These are phyloP conservation scores for Jacana jacana DNA, from an alignment of 2,113 vertebrate species.

Conservation along the genomic window DNA sequence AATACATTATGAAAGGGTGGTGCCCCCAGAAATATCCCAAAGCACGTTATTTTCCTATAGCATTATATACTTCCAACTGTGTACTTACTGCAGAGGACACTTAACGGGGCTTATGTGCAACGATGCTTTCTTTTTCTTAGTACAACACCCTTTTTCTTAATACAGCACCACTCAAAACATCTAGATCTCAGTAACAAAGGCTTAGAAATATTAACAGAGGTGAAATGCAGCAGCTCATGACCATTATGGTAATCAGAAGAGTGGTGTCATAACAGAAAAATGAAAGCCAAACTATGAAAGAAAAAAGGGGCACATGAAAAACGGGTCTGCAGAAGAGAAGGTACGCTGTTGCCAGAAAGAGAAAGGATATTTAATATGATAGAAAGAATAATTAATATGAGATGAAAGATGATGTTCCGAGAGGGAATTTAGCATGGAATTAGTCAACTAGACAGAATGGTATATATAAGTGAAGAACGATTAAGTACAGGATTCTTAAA, in stretches of 20 bases:
- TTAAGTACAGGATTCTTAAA: not conserved
- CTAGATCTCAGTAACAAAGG: not conserved
- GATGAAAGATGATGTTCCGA: not conserved
- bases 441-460: not conserved
- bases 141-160: not conserved
- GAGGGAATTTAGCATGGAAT: not conserved
- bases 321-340: not conserved
- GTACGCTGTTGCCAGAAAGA: not conserved
- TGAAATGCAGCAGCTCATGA: not conserved
- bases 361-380: not conserved
- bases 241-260: not conserved
- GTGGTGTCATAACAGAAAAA: not conserved
- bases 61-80: accelerated
- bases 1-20: not conserved
- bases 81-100: not conserved
- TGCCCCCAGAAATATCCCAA: not conserved
- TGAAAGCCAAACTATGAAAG: not conserved
- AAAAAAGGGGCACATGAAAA: not conserved
- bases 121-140: not conserved
- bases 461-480: not conserved
- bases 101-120: not conserved
- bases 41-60: not conserved
- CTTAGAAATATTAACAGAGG: not conserved
- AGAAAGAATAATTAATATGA: not conserved
- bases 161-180: not conserved